These are phyloP conservation scores for Chiloscyllium plagiosum DNA, from an alignment of 2,113 vertebrate species.

Conservation along the genomic window DNA sequence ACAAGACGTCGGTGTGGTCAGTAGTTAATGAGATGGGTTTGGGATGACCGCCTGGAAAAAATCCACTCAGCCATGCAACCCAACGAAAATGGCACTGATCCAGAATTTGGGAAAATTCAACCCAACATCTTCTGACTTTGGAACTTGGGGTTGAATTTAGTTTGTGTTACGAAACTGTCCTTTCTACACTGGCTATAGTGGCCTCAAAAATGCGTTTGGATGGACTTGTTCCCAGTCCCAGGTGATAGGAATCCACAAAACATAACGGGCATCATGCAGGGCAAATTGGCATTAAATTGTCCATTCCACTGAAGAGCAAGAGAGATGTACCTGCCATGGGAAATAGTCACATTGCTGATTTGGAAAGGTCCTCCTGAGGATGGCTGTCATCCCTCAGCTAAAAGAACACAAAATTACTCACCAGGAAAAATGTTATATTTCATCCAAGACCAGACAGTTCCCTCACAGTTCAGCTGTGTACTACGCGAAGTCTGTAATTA, in stretches of 20 bases:
- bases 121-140: too few relatives aligned
- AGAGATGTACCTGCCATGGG: background rate
- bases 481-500: background rate
- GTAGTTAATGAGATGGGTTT: too few relatives aligned
- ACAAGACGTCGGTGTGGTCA: too few relatives aligned
- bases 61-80: too few relatives aligned
- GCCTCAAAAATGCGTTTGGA: background rate
- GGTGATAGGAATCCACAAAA: background rate
- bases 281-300: slow-evolving; percentile 3
- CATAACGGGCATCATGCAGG: background rate
- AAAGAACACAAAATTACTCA: background rate
- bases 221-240: background rate
- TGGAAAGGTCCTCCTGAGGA: background rate
- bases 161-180: background rate
- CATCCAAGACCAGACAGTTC: background rate
- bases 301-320: background rate
- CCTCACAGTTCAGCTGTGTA: background rate
- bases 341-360: background rate
- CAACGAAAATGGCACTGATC: too few relatives aligned
- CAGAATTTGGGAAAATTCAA: too few relatives aligned
- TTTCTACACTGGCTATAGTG: background rate
- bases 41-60: too few relatives aligned
- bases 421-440: background rate
- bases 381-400: background rate
- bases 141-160: too few relatives aligned